These are phyloP conservation scores for Podarcis raffonei DNA, from an alignment of 2,113 vertebrate species.

Conservation along the genomic window DNA sequence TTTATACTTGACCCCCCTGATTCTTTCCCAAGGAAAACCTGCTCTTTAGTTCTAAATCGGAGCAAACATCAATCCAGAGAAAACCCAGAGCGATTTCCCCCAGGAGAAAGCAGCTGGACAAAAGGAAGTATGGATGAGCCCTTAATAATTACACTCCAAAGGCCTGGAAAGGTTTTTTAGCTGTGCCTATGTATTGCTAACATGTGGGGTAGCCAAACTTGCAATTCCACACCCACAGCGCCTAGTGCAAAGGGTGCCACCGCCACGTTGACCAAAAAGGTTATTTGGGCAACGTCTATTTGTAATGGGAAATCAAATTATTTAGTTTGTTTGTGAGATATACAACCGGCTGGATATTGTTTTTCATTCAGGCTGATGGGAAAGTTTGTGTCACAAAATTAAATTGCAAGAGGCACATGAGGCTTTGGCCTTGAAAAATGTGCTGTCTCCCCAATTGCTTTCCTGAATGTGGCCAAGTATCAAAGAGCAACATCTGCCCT, in stretches of 20 bases:
- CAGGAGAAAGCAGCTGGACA: too few species aligned
- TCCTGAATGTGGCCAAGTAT: constrained; percentile 20
- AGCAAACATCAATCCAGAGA: too few species aligned
- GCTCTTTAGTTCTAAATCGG: too few species aligned
- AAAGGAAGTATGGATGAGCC: too few species aligned
- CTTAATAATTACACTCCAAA: too few species aligned
- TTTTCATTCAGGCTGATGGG: background rate
- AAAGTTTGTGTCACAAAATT: background rate
- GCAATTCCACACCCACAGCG: background rate
- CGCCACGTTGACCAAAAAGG: background rate
- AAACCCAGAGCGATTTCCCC: too few species aligned
- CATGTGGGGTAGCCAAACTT: too few species aligned
- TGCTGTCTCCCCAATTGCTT: constrained; percentile 34
- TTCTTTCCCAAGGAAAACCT: too few species aligned
- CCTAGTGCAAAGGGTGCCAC: background rate
- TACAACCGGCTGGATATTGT: background rate
- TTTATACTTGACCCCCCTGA: too few species aligned
- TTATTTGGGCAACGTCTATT: background rate
- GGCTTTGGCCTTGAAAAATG: constrained; percentile 26
- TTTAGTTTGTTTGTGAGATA: background rate
- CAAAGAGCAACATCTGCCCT: constrained; percentile 33
- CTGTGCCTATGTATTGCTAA: too few species aligned
- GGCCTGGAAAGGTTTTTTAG: too few species aligned
- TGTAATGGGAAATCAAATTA: background rate
- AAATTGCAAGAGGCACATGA: background rate